Conservation (phyloP, 1,140 invertebrate genomes). For the Melipona quadrifasciata region DNA sequence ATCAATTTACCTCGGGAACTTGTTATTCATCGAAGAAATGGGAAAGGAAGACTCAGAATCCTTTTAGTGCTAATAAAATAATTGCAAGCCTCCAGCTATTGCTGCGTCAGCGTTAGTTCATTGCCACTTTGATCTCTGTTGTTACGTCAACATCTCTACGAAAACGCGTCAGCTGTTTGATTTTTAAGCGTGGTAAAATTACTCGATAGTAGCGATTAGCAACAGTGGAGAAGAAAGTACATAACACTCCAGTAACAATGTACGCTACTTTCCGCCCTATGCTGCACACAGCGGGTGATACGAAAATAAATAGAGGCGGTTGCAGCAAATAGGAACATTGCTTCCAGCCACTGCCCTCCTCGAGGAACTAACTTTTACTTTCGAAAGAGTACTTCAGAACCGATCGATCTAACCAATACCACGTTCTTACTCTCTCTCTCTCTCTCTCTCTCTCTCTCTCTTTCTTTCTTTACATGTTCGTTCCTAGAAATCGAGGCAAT, state of each 20-base stretch:
- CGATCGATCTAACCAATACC: slow-evolving; percentile 2
- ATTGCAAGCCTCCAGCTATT: no score
- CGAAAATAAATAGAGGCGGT: slow-evolving; percentile 29
- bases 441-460: background rate
- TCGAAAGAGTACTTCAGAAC: slow-evolving; percentile 19
- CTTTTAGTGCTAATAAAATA: no score
- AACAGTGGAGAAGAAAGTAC: no score
- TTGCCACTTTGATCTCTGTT: background rate
- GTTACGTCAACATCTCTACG: background rate
- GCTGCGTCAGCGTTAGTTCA: background rate
- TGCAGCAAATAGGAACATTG: slow-evolving; percentile 27
- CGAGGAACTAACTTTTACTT: slow-evolving; percentile 40
- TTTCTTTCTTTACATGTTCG: background rate
- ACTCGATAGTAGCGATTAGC: no score
- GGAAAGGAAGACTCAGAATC: no score
- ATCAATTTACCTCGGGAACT: background rate
- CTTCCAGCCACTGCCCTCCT: slow-evolving; percentile 24
- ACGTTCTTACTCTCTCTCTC: background rate
- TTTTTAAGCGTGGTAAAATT: background rate
- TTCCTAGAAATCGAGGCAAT: background rate
- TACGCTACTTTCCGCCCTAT: background rate
- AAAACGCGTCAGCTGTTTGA: background rate
- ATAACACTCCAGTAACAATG: background rate
- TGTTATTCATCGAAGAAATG: background rate
- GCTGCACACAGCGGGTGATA: background rate